These are phyloP conservation scores for Agelaius tricolor DNA, from an alignment of 2,113 vertebrate species.

Conservation along the genomic window DNA sequence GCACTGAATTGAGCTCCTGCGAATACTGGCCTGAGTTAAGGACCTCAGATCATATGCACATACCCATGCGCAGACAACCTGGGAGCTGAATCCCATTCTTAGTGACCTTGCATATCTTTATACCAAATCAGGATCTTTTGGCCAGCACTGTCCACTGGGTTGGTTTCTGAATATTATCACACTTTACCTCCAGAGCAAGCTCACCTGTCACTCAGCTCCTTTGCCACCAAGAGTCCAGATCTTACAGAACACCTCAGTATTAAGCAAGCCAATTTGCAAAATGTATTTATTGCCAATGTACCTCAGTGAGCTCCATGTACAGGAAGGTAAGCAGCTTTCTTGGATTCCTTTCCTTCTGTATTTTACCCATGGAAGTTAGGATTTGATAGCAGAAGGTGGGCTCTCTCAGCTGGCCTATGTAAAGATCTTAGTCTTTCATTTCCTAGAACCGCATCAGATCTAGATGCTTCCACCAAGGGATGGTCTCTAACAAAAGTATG, in stretches of 20 bases:
- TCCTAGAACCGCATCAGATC: not conserved
- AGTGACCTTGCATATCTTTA: not conserved
- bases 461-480: not conserved
- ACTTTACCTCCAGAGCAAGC: not conserved
- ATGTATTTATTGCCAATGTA: not conserved
- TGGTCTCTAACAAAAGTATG: not conserved
- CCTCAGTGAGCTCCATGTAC: not conserved
- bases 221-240: not conserved
- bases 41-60: accelerated
- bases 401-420: not conserved
- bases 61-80: not conserved
- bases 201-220: not conserved
- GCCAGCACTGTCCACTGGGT: not conserved
- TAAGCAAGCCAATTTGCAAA: not conserved
- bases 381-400: not conserved
- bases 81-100: not conserved
- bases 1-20: not conserved
- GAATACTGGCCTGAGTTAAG: not conserved
- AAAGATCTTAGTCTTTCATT: not conserved
- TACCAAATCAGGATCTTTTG: not conserved
- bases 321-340: not conserved
- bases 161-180: not conserved
- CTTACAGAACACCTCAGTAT: not conserved
- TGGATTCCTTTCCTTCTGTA: not conserved
- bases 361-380: not conserved